Evolutionary conservation across 2,113 vertebrate genomes (phyloP).

Genomic region (Sinocyclocheilus rhinocerous): DNA sequence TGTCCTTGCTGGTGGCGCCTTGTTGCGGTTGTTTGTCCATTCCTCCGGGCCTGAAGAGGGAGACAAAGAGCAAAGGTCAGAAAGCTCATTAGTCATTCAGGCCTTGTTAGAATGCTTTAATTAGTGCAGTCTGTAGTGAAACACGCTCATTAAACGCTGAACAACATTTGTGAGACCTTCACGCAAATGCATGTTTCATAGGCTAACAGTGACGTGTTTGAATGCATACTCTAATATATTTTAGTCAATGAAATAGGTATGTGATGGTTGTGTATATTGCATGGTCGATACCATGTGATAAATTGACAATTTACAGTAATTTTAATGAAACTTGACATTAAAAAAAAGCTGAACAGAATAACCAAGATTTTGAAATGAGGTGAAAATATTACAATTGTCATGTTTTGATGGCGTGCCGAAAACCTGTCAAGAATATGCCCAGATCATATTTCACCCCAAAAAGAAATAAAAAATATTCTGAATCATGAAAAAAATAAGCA

Average conservation of each 20-base stretch:
- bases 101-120: not conserved
- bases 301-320: not conserved
- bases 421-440: not conserved
- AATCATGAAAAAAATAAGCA: not conserved
- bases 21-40: constrained; percentile 91
- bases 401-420: not conserved
- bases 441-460: not conserved
- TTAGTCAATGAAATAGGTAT: not conserved
- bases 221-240: no score
- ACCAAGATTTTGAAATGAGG: not conserved
- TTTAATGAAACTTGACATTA: not conserved
- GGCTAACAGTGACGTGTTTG: not conserved
- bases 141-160: not conserved
- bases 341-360: not conserved
- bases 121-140: not conserved
- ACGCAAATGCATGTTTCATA: not conserved
- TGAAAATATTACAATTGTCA: not conserved
- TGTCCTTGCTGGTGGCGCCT: constrained; percentile 86
- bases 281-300: not conserved
- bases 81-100: not conserved
- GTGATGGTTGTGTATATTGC: not conserved
- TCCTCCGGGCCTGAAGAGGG: constrained; percentile 89
- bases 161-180: not conserved
- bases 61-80: constrained; percentile 15
- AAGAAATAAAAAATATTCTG: no score